phyloP scores from a whole-genome alignment of 2,797 vertebrate species.

The Chaetodon trifasciatus region DNA sequence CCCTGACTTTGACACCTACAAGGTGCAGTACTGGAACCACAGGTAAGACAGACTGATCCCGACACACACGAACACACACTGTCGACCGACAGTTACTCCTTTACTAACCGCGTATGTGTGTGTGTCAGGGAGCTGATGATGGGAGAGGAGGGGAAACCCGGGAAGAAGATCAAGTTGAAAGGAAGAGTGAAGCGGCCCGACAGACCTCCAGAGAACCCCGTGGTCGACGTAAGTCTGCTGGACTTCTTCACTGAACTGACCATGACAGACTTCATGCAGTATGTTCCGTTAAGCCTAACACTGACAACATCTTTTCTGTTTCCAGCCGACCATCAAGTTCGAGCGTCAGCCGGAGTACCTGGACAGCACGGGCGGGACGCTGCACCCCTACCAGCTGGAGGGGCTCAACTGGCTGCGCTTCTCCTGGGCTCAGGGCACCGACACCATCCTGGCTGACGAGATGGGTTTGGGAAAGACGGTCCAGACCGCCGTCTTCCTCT shows the following conservation, averaged over 20 bases:
- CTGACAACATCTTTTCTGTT: not conserved
- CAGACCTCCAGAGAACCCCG: conserved; percentile 95
- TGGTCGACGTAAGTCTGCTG: conserved; percentile 90
- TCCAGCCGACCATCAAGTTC: conserved; percentile 96
- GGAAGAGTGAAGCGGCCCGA: conserved; percentile 91
- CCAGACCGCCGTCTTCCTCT: conserved; percentile 97
- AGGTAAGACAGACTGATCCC: conserved; percentile 80
- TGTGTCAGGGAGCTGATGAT: conserved; percentile 93
- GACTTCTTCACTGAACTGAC: not conserved
- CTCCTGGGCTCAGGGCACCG: conserved; percentile 99
- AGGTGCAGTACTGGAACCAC: conserved; percentile 96
- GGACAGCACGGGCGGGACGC: conserved; percentile 92
- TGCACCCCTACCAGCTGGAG: conserved; percentile 98
- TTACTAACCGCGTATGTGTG: not conserved
- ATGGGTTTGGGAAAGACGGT: conserved; percentile 99
- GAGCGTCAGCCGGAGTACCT: conserved; percentile 96
- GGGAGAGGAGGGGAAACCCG: conserved; percentile 94
- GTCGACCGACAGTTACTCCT: accelerated
- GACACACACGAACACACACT: not conserved
- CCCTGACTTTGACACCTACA: conserved; percentile 93
- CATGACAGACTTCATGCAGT: not conserved
- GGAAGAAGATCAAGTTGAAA: conserved; percentile 95
- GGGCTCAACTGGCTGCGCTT: conserved; percentile 98
- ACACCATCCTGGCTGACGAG: conserved; percentile 98
- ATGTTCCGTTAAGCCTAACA: not conserved